phyloP scores from a whole-genome alignment of 2,113 vertebrate genomes.

The Calidris pygmaea region DNA sequence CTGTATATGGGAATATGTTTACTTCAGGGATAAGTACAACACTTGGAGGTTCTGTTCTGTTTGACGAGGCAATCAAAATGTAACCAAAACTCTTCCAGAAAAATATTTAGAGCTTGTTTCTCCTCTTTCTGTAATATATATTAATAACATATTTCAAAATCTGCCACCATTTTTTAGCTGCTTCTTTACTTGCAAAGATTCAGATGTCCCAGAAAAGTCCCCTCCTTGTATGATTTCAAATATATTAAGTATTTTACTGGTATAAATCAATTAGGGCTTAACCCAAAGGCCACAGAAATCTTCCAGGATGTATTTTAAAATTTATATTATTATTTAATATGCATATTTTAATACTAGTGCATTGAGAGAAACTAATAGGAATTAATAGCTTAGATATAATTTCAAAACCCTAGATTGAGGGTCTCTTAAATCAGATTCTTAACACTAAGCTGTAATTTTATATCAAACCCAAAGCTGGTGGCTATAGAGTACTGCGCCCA shows the following conservation, averaged over 20 bases:
- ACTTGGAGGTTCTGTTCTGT: neutral
- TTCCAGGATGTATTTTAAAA: constrained; percentile 18
- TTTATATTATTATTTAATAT: constrained; percentile 11
- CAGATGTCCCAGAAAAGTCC: neutral
- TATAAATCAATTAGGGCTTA: constrained; percentile 30
- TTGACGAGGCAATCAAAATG: neutral
- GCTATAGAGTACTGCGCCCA: neutral
- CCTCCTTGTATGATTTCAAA: neutral
- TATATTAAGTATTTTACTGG: neutral
- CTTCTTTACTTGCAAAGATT: neutral
- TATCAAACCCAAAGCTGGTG: neutral
- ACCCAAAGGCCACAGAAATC: constrained; percentile 23
- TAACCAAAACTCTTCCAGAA: neutral
- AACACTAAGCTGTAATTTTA: neutral
- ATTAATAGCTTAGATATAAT: neutral
- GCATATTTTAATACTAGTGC: neutral
- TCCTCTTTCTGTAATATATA: neutral
- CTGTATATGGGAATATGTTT: neutral
- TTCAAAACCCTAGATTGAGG: neutral
- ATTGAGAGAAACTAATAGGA: constrained; percentile 26
- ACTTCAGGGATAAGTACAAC: neutral
- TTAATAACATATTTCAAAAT: neutral
- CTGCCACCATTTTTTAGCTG: neutral
- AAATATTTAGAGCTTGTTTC: neutral
- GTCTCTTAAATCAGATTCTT: neutral